These are phyloP conservation scores for Mizuhopecten yessoensis DNA, from an alignment of 1,140 invertebrate species.

Conservation along the genomic window DNA sequence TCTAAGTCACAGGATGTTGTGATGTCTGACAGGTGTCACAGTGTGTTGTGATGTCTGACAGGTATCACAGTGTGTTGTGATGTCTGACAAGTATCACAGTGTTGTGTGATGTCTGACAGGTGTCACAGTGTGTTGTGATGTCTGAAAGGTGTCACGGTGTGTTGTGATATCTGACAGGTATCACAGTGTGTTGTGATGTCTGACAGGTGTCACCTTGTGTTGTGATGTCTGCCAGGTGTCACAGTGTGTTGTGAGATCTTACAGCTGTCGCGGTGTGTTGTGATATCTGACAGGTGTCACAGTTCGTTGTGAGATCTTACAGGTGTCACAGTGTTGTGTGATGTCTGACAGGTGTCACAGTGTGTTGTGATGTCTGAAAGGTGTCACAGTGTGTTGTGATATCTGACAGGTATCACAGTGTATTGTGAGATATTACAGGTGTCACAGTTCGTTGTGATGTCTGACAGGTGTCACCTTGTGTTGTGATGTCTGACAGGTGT, in stretches of 20 bases:
- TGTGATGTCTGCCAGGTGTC: not conserved
- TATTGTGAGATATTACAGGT: not conserved
- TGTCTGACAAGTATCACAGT: not conserved
- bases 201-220: too few relatives aligned
- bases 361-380: not conserved
- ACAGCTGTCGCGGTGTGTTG: not conserved
- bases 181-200: not conserved
- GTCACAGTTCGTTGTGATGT: not conserved
- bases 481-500: not conserved
- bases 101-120: too few relatives aligned
- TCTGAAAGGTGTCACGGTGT: too few relatives aligned
- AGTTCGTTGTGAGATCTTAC: not conserved
- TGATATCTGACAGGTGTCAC: too few relatives aligned
- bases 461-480: not conserved
- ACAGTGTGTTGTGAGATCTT: not conserved
- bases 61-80: not conserved
- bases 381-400: not conserved
- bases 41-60: not conserved
- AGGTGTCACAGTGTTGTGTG: too few relatives aligned
- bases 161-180: not conserved
- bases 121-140: not conserved
- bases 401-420: not conserved
- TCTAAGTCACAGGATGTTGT: too few relatives aligned
- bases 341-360: not conserved
- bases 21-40: not conserved